Evolutionary conservation across 23 tunicate genomes (phyloP).

Genomic region (Trididemnum clinides): DNA sequence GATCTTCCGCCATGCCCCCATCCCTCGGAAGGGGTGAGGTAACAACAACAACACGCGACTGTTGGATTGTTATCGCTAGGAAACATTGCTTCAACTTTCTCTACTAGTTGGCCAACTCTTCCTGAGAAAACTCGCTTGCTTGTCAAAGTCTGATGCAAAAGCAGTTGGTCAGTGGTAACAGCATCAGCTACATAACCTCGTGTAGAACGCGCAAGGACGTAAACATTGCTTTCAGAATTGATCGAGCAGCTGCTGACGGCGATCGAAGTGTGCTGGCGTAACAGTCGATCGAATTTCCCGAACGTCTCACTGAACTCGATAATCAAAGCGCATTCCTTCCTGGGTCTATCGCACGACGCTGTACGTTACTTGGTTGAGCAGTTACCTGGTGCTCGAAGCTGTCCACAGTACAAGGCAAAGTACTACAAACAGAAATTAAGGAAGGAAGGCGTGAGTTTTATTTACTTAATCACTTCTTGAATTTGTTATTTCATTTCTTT

Average conservation of each 20-base stretch:
- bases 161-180: too few species aligned
- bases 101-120: too few species aligned
- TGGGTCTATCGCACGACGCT: conserved; percentile 88
- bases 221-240: conserved; percentile 34
- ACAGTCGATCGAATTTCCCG: conserved; percentile 11
- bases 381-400: conserved; percentile 78
- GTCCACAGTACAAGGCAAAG: conserved; percentile 73
- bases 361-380: conserved; percentile 85
- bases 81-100: neutral
- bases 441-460: conserved; percentile 56
- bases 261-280: conserved; percentile 67
- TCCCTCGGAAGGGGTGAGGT: too few species aligned
- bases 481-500: too few species aligned
- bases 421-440: conserved; percentile 77
- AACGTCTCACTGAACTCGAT: conserved; percentile 54
- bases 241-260: conserved; percentile 55
- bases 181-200: too few species aligned
- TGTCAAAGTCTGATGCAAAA: too few species aligned
- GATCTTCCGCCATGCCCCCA: too few species aligned
- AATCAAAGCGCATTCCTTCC: conserved; percentile 65
- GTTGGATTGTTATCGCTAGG: too few species aligned
- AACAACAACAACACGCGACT: too few species aligned
- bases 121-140: too few species aligned
- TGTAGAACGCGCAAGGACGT: too few species aligned
- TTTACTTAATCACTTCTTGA: too few species aligned